Percentiles rank a stretch among this genome's conserved stretches.
Evolutionary conservation across 2,797 vertebrate genomes (phyloP).

Genomic region (Syncerus caffer): DNA sequence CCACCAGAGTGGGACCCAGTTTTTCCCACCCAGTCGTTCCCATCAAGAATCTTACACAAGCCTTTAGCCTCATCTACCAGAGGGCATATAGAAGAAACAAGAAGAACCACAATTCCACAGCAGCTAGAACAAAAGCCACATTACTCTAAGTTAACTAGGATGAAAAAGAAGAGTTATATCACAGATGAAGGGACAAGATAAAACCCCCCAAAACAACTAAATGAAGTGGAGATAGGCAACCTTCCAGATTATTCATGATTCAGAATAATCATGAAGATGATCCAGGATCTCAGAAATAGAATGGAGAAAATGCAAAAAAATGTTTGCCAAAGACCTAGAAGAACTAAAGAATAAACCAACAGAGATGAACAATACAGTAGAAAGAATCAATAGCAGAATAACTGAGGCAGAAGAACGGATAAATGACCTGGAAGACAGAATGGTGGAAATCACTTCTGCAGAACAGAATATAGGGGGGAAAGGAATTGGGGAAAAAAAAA

Average conservation of each 20-base stretch:
- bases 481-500: not conserved
- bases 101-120: not conserved
- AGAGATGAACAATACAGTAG: not conserved
- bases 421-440: not conserved
- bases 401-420: not conserved
- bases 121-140: not conserved
- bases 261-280: not conserved
- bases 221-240: not conserved
- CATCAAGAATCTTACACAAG: not conserved
- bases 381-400: not conserved
- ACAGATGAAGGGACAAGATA: not conserved
- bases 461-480: not conserved
- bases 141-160: not conserved
- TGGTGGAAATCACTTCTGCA: not conserved
- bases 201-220: not conserved
- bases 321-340: not conserved
- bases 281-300: not conserved
- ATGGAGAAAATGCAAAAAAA: not conserved
- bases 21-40: not conserved
- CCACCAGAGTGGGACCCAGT: not conserved
- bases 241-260: not conserved
- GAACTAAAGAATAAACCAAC: not conserved
- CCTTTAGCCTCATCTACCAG: not conserved
- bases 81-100: not conserved
- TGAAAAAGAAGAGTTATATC: not conserved